Evolutionary conservation across 2,888 invertebrate species (phyloP), one percentile per base, ranked within the genome.

Genomic region (Nomada ferruginata): DNA sequence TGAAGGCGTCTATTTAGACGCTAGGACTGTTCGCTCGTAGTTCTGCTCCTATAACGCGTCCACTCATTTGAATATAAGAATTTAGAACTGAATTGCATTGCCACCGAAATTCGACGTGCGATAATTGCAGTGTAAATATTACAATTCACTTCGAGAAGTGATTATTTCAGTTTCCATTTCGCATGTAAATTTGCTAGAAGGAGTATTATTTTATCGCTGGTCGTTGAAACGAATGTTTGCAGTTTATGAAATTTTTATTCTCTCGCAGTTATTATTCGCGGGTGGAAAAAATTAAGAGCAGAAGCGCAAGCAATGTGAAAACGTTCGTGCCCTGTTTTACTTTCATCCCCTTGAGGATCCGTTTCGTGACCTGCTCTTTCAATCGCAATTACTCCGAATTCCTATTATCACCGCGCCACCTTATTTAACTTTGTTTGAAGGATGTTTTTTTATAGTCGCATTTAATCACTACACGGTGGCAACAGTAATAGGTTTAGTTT

Each of bases 391-490:
- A 89, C 90, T 87, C 81, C 84, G 76, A 84, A 87, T 87, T 83
- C 85, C 85, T 87, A 90, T 92, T 91, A 92, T 90, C 90, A 85
- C 83, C 84, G 84, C 75, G 85, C 89, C 85, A 91, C 88, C 92
- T 93, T 90, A 93, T 93, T 92, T 91, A 93, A 93, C 92, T 93
- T 93, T 92, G 92, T 93, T 91, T 90, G 90, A 89, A 88, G 89
- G 87, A 89, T 89, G 82, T 86, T 88, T 92, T 76, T 93, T 93
- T 93, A 93, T 91, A 91, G 92, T 90, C 89, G 77, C 89, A 88
- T 92, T 92, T 92, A 92, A 93, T 93, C 92, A 92, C 90, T 87
- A 89, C 87, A 88, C 89, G 89, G 89, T 89, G 83, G 82, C 83
- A 76, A 72, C 75, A 89, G 91, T 93, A 93, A 93, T 93, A 93